Base-by-base conservation (phyloP, 2,797 vertebrate species). In the Chaetodon trifasciatus region DNA sequence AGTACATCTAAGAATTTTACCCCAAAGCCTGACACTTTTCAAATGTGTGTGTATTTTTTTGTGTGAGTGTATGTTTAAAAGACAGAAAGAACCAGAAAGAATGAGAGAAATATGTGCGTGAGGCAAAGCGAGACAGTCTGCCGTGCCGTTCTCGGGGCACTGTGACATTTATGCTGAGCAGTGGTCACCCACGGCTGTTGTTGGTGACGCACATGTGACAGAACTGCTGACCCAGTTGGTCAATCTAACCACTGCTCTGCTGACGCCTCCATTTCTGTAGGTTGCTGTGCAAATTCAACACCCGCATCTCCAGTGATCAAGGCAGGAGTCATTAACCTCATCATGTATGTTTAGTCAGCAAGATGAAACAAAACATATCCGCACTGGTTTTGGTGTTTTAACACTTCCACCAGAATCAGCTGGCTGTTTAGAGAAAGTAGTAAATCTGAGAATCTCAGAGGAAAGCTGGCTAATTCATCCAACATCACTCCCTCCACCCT, bases 101-200 rank as follows among this genome's bases (percentile, higher is more conserved):
- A 46, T 10, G 44, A 40, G 44, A 70, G 67, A 37, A 63, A 64
- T 65, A 24, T 42, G 21, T 63, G 9, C 13, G 40, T 75, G 69
- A 32, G 70, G 6, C 66, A 72, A 79, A 83, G 78, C 8, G 52
- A 81, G 58, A 50, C 49, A 69, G 60, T 58, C 46, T 66, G 53
- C 68, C 35, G 44, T 83, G 81, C 84, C 86, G 76, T 83, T 90
- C 91, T 70, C 86, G 72, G 74, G 61, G 50, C 79, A 58, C 57
- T 52, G 81, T 93, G 93, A 94, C 92, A 94, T 93, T 92, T 93
- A 82, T 93, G 89, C 92, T 93, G 92, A 93, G 90, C 73, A 19
- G 74, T 86, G 91, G 93, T 93, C 93, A 92, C 87, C 89, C 83
- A 73, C 60, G 86, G 89, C 71, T 63, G 79, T 76, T 32, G 70